These are phyloP conservation scores for Dascyllus trimaculatus DNA, from an alignment of 2,113 vertebrate species.

Conservation along the genomic window DNA sequence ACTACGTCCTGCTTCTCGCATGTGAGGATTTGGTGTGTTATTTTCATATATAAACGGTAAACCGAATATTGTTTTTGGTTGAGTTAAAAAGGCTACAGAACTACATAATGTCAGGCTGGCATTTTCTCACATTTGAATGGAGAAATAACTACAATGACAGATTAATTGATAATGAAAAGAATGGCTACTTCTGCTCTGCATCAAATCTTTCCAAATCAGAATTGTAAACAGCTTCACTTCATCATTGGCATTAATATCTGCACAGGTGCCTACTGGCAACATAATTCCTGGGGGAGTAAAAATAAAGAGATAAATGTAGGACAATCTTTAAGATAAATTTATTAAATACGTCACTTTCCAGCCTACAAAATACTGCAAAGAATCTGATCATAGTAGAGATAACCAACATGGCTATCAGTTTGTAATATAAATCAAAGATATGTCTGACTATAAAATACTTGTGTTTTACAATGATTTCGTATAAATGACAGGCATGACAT, in stretches of 20 bases:
- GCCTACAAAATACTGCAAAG: conserved; percentile 32
- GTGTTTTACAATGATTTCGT: conserved; percentile 15
- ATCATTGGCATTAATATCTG: background rate
- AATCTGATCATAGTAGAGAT: conserved; percentile 34
- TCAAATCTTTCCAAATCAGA: background rate
- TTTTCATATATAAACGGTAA: no score
- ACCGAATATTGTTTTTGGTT: background rate
- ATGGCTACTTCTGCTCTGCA: background rate
- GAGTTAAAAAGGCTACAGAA: background rate
- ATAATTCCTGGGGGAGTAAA: background rate
- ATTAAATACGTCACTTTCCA: conserved; percentile 55
- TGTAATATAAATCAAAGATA: conserved; percentile 34
- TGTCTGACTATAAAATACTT: conserved; percentile 3
- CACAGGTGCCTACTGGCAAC: background rate
- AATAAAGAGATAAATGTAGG: conserved; percentile 25
- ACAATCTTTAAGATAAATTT: conserved; percentile 48
- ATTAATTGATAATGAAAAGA: background rate
- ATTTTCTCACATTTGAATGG: background rate
- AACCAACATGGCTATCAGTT: conserved; percentile 29
- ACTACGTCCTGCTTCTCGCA: no score
- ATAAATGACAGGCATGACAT: conserved; percentile 10
- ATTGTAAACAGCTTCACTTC: background rate
- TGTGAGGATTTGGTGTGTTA: no score
- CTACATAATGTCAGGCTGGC: background rate
- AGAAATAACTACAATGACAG: background rate